Conservation (phyloP, 2,888 invertebrate species). For the Thecocarcelia acutangulata region DNA sequence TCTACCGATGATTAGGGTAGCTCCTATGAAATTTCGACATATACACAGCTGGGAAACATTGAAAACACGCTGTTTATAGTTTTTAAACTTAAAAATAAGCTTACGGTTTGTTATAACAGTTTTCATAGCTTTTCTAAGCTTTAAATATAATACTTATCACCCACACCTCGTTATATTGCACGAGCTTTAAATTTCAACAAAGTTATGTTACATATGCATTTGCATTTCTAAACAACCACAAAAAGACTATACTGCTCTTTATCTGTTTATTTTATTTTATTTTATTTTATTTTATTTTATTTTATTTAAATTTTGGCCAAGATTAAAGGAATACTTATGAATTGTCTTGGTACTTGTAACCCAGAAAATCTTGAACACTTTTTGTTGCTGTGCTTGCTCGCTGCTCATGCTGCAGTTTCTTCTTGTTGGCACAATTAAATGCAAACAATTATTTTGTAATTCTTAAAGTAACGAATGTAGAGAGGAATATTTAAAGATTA, state of each 20-base stretch:
- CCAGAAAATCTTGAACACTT: conserved; percentile 26
- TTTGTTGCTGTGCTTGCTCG: not conserved
- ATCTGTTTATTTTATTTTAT: not conserved
- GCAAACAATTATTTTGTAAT: conserved; percentile 50
- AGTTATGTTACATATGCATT: conserved; percentile 9
- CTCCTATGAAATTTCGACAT: no score
- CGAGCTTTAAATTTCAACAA: conserved; percentile 14
- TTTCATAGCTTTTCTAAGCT: no score
- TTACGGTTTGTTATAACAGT: no score
- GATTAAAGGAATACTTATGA: conserved; percentile 16
- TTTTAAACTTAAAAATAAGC: no score
- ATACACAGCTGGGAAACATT: no score
- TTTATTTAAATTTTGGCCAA: conserved; percentile 36
- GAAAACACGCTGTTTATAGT: no score
- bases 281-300: conserved; percentile 7
- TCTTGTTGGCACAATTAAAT: conserved; percentile 13
- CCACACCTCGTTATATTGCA: not conserved
- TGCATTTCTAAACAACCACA: conserved; percentile 23
- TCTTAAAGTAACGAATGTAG: conserved; percentile 8
- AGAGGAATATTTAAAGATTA: no score
- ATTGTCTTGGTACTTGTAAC: conserved; percentile 34
- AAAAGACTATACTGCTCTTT: not conserved
- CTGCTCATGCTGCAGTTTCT: conserved; percentile 6
- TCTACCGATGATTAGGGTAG: no score
- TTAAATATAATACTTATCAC: not conserved